Evolutionary conservation across 2,888 invertebrate genomes (phyloP).

Genomic region (Folsomia candida): DNA sequence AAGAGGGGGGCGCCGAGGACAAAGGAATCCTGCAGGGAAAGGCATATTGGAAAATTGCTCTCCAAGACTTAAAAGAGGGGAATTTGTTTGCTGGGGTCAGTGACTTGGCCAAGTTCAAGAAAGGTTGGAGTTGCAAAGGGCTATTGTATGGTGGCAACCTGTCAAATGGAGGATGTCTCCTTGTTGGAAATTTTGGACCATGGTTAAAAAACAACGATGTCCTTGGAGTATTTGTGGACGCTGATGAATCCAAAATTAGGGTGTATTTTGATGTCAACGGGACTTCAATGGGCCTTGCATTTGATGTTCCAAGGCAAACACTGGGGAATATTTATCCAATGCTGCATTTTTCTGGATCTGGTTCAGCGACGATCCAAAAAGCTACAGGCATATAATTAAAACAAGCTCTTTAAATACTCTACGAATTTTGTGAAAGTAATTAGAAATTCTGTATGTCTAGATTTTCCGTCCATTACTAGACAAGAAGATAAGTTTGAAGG

Average conservation of each 20-base stretch:
- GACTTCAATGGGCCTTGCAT: slow-evolving; percentile 13
- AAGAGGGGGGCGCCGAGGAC: background rate
- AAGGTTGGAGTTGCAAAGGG: slow-evolving; percentile 21
- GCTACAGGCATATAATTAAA: background rate
- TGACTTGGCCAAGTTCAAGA: slow-evolving; percentile 10
- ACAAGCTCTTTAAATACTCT: background rate
- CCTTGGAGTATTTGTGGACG: slow-evolving; percentile 11
- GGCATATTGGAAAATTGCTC: slow-evolving; percentile 7
- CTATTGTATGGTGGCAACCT: slow-evolving; percentile 23
- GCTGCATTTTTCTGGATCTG: slow-evolving; percentile 16
- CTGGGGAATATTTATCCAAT: slow-evolving; percentile 13
- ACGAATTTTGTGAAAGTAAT: background rate
- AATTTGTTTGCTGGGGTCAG: slow-evolving; percentile 17
- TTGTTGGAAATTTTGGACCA: slow-evolving; percentile 20
- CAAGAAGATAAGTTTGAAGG: slow-evolving; percentile 5
- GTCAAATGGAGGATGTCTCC: slow-evolving; percentile 12
- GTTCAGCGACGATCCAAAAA: slow-evolving; percentile 16
- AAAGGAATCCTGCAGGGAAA: background rate
- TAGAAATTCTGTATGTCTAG: background rate
- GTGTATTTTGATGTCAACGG: slow-evolving; percentile 24
- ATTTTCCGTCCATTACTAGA: background rate
- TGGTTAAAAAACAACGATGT: background rate
- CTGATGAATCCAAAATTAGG: slow-evolving; percentile 11
- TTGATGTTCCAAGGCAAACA: slow-evolving; percentile 12
- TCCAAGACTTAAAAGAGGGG: background rate